phyloP scores from a whole-genome alignment of 2,113 vertebrate species.

The Atlantisia rogersi region DNA sequence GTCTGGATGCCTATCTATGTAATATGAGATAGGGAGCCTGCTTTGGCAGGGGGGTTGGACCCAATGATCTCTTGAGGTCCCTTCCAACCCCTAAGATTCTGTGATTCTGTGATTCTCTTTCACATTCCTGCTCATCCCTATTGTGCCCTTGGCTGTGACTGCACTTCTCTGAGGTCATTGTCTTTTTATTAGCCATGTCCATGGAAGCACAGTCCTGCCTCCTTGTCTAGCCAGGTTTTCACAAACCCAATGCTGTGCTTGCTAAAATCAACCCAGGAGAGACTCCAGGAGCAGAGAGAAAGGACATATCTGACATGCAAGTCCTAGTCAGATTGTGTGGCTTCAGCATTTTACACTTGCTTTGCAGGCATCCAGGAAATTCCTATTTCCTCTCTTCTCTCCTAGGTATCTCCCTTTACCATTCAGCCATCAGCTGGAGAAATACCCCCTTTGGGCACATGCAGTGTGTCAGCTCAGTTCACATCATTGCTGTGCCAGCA shows the following conservation, averaged over 20 bases:
- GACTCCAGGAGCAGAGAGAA: neutral
- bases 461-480: conserved; percentile 79
- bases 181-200: neutral
- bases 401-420: conserved; percentile 77
- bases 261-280: neutral
- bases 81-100: too few relatives aligned
- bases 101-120: neutral
- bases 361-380: neutral
- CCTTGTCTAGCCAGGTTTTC: neutral
- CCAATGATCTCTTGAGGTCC: too few relatives aligned
- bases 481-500: conserved; percentile 73
- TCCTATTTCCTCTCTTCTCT: neutral
- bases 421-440: conserved; percentile 80
- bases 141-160: neutral
- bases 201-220: neutral
- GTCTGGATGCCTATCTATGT: too few relatives aligned
- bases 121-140: accelerated
- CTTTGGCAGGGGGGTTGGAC: too few relatives aligned
- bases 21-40: too few relatives aligned
- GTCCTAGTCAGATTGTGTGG: neutral
- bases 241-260: neutral
- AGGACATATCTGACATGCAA: neutral
- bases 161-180: neutral
- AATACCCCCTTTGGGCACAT: conserved; percentile 75
- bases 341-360: neutral